Percentiles rank a stretch among this genome's conserved stretches.
These are phyloP conservation scores for Benitochromis conjunctus DNA, from an alignment of 2,113 vertebrate genomes.

Conservation along the genomic window DNA sequence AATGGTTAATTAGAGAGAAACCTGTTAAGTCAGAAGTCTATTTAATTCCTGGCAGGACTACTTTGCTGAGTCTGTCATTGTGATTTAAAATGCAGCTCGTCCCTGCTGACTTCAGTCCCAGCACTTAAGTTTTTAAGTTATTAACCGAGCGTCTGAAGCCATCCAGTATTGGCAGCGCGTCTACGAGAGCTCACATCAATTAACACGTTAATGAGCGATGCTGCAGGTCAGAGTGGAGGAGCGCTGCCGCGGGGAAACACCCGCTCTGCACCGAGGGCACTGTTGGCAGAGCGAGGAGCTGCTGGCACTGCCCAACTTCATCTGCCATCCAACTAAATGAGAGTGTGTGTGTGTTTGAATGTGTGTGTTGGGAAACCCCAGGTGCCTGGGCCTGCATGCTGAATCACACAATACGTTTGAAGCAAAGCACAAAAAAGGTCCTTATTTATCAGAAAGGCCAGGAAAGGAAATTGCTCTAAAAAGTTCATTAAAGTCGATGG, in stretches of 20 bases:
- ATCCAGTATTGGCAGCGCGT: background rate
- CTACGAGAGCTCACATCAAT: background rate
- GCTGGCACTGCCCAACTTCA: background rate
- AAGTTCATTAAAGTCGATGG: background rate
- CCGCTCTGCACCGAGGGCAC: background rate
- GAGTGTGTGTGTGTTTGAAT: background rate
- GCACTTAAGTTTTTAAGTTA: background rate
- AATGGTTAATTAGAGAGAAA: background rate
- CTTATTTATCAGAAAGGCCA: background rate
- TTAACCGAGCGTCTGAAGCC: background rate
- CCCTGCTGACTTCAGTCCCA: background rate
- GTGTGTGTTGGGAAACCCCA: background rate
- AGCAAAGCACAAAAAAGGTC: background rate
- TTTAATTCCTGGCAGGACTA: background rate
- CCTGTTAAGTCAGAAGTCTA: background rate
- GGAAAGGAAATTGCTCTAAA: background rate
- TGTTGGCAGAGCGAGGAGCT: background rate
- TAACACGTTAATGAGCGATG: conserved; percentile 8
- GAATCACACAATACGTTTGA: background rate
- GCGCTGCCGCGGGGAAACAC: conserved; percentile 2
- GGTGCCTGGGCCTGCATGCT: background rate
- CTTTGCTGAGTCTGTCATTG: background rate
- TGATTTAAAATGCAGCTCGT: background rate
- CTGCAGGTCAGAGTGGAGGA: conserved; percentile 17
- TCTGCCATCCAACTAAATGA: background rate